Conservation (phyloP, 2,888 invertebrate genomes). For the Deilephila porcellus region DNA sequence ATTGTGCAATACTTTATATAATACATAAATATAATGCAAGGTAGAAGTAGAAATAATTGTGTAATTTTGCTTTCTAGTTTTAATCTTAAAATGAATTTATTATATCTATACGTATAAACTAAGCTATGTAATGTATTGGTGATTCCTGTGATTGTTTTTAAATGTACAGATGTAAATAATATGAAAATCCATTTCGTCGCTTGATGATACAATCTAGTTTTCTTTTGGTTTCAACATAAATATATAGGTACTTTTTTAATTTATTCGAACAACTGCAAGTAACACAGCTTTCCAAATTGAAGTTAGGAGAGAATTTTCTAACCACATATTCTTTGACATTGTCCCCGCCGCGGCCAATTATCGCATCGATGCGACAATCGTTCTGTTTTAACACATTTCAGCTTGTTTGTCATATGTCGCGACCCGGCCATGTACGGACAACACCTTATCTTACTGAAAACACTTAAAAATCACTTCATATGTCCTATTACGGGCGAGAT, state of each 20-base stretch:
- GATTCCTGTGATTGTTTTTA: too few relatives aligned
- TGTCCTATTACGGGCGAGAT: neutral
- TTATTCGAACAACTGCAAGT: neutral
- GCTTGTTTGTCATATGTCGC: neutral
- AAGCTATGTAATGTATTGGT: too few relatives aligned
- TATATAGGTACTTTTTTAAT: neutral
- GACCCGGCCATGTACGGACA: neutral
- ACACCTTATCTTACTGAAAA: neutral
- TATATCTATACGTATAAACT: too few relatives aligned
- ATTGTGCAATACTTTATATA: too few relatives aligned
- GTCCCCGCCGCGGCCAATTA: slow-evolving; percentile 1
- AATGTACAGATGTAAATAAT: too few relatives aligned
- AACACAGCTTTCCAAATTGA: neutral
- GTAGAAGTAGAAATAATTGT: too few relatives aligned
- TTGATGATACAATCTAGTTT: too few relatives aligned
- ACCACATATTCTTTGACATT: slow-evolving; percentile 5
- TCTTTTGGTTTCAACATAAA: too few relatives aligned
- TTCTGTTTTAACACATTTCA: slow-evolving; percentile 21
- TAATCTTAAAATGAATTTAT: too few relatives aligned
- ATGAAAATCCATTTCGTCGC: too few relatives aligned
- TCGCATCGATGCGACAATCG: neutral
- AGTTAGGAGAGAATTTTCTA: neutral
- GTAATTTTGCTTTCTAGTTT: too few relatives aligned
- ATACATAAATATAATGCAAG: too few relatives aligned
- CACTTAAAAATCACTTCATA: neutral